Percentiles rank a stretch among this genome's conserved stretches.
Evolutionary conservation across 2,888 invertebrate genomes (phyloP).

Genomic region (Dasypolia templi): DNA sequence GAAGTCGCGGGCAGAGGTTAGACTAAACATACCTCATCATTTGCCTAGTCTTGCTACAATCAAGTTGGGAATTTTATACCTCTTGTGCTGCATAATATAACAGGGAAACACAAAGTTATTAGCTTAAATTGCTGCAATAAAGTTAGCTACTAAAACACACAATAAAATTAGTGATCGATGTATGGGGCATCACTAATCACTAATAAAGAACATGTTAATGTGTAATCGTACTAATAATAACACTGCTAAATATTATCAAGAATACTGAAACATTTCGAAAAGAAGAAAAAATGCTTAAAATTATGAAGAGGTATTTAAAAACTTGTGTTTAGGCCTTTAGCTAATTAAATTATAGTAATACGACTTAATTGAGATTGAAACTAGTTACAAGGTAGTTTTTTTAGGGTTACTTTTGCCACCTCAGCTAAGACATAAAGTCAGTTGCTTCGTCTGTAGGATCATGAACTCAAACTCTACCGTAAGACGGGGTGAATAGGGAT

Average conservation of each 20-base stretch:
- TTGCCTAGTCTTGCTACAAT: too few species aligned
- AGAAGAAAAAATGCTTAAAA: not conserved
- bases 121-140: not conserved
- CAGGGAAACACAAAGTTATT: not conserved
- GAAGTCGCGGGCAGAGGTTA: too few species aligned
- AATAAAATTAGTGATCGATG: constrained; percentile 7
- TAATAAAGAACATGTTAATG: too few species aligned
- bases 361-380: not conserved
- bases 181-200: too few species aligned
- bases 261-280: constrained; percentile 15
- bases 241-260: constrained; percentile 2
- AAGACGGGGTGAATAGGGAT: too few species aligned
- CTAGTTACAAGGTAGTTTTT: not conserved
- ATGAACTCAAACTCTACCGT: not conserved
- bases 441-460: not conserved
- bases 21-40: not conserved
- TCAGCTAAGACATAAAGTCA: not conserved
- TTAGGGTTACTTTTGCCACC: not conserved
- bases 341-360: constrained; percentile 1
- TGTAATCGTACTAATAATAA: not conserved
- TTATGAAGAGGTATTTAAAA: not conserved
- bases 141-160: constrained; percentile 21
- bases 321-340: not conserved
- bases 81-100: not conserved
- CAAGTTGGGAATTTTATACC: too few species aligned